Percentiles rank a stretch among this genome's conserved stretches.
phyloP scores from a whole-genome alignment of 2,888 invertebrate species.

The Ornithoptera priamus region DNA sequence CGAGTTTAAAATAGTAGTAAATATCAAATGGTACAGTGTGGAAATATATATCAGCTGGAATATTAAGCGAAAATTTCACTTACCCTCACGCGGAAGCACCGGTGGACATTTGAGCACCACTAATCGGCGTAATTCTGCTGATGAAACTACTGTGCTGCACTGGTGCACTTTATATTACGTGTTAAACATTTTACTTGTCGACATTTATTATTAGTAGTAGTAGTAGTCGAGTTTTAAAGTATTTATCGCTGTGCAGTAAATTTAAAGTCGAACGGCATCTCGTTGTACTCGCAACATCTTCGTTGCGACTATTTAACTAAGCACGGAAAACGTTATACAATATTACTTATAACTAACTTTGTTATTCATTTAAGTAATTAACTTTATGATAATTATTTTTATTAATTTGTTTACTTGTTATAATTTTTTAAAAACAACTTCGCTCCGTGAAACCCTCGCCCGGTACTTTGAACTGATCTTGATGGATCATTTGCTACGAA shows the following conservation, averaged over 20 bases:
- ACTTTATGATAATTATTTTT: no score
- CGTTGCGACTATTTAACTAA: neutral
- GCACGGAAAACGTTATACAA: no score
- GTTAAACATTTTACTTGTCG: neutral
- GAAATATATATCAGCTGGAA: neutral
- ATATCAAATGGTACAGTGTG: neutral
- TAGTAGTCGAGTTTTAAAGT: neutral
- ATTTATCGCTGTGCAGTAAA: neutral
- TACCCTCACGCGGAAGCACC: constrained; percentile 5
- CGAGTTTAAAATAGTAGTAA: no score
- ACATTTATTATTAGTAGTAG: constrained; percentile 1
- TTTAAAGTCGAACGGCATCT: neutral
- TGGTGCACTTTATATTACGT: constrained; percentile 1
- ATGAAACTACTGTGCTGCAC: constrained; percentile 16
- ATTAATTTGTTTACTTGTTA: no score
- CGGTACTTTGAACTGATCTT: neutral
- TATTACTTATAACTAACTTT: no score
- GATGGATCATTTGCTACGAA: neutral
- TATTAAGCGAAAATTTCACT: constrained; percentile 11
- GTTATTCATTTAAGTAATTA: no score
- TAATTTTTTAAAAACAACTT: neutral
- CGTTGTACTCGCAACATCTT: neutral
- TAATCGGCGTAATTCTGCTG: constrained; percentile 13
- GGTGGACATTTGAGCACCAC: constrained; percentile 17
- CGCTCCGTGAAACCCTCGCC: neutral